Evolutionary conservation across 2,888 invertebrate genomes (phyloP), one percentile per base, ranked within the genome.

Genomic region (Antheraea yamamai): DNA sequence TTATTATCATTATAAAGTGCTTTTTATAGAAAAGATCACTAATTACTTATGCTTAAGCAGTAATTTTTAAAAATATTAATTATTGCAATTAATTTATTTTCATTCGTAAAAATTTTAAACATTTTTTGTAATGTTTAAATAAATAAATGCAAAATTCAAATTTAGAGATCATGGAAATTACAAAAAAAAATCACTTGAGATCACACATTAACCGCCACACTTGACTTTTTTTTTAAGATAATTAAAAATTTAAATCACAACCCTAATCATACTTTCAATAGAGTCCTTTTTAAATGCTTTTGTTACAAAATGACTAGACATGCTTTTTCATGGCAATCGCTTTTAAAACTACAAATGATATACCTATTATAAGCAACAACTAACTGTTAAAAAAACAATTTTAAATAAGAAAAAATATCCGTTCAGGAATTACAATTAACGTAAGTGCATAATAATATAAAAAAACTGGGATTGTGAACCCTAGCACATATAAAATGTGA

Each of bases 171-270:
- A 92, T 88, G 83, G 86, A 86, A 89, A 89, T 77, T 39, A 39
- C 39, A 85, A 86, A 87, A 88, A 82, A 86, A 14, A 66, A 66
- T 66, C 85, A 87, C 77, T 88, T 92, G 93, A 94, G 93, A 94
- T 94, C 93, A 91, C 87, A 86, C 84, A 86, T 85, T 85, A 84
- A 87, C 84, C 86, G 86, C 89, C 85, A 88, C 83, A 79, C 81
- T 85, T 87, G 85, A 87, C 79, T 84, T 81, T 86, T 88, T 82
- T 30, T 85, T 87, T 89, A 85, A 66, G 23, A 26, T 73, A 87
- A 91, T 84, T 91, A 92, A 92, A 91, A 93, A 92, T 91, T 89
- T 91, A 88, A 88, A 88, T 94, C 94, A 94, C 94, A 94, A 94
- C 94, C 94, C 94, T 94, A 92, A 92, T 91, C 91, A 88, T 90